A percentile compares a stretch with the other conserved stretches of the same genome.
Evolutionary conservation across 2,888 invertebrate genomes (phyloP).

Genomic region (Crepidodera aurea): DNA sequence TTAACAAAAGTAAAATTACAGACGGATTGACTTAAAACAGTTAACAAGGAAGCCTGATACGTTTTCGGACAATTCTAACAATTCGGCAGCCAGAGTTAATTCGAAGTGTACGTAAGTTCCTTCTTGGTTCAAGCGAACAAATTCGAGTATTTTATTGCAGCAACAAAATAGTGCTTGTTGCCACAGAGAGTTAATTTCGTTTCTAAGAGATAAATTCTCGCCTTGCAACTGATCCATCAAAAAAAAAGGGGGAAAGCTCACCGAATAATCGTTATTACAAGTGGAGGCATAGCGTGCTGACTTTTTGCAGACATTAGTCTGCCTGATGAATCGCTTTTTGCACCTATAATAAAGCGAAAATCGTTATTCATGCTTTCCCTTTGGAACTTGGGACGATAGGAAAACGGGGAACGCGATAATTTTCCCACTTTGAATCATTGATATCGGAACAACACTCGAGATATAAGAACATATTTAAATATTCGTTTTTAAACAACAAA

Average conservation of each 20-base stretch:
- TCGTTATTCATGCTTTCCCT: constrained; percentile 46
- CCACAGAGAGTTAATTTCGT: constrained; percentile 21
- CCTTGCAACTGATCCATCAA: constrained; percentile 28
- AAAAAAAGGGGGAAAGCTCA: constrained; percentile 31
- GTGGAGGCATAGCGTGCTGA: constrained; percentile 31
- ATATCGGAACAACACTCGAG: too few relatives aligned
- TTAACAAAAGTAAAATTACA: too few relatives aligned
- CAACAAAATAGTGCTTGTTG: constrained; percentile 10
- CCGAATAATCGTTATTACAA: constrained; percentile 31
- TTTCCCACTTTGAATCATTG: constrained; percentile 19
- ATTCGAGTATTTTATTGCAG: constrained; percentile 6
- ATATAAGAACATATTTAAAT: too few relatives aligned
- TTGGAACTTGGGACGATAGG: constrained; percentile 31
- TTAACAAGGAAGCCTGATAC: too few relatives aligned
- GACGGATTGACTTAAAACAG: too few relatives aligned
- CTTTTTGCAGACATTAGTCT: constrained; percentile 44
- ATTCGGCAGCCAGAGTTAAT: background rate
- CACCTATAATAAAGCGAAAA: constrained; percentile 46
- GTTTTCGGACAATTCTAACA: too few relatives aligned
- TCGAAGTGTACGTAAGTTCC: background rate
- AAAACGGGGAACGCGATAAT: constrained; percentile 43
- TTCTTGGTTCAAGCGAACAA: too few relatives aligned
- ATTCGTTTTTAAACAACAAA: too few relatives aligned
- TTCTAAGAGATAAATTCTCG: constrained; percentile 21
- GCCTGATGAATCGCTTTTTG: constrained; percentile 44